Evolutionary conservation across 2,888 invertebrate genomes (phyloP).

Genomic region (Oxystoma pomonae): DNA sequence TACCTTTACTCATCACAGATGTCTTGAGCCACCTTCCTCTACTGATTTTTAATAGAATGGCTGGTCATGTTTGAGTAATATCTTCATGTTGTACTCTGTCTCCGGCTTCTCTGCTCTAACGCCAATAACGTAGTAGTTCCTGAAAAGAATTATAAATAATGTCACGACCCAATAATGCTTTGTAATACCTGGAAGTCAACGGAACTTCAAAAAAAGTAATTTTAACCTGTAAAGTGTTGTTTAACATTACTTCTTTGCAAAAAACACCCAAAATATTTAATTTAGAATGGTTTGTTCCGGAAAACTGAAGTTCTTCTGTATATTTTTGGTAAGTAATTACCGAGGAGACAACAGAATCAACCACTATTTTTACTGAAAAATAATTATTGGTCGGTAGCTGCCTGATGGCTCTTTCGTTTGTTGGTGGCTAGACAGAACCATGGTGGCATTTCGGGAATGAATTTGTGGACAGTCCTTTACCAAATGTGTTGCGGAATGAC

Average conservation of each 20-base stretch:
- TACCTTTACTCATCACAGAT: background rate
- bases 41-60: background rate
- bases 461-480: no score
- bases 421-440: no score
- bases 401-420: no score
- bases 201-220: background rate
- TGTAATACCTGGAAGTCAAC: background rate
- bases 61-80: background rate
- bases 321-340: background rate
- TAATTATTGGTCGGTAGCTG: no score
- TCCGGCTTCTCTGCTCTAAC: background rate
- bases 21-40: background rate
- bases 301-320: background rate
- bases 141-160: no score
- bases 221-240: background rate
- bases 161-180: background rate
- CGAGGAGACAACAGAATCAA: no score
- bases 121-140: background rate
- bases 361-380: no score
- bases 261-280: background rate
- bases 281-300: background rate
- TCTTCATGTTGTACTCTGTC: background rate
- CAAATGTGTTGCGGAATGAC: no score
- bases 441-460: no score
- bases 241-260: background rate